Percentiles rank a stretch among this genome's conserved stretches.
These are phyloP conservation scores for Plutomurus gul DNA, from an alignment of 1,140 invertebrate genomes.

Conservation along the genomic window DNA sequence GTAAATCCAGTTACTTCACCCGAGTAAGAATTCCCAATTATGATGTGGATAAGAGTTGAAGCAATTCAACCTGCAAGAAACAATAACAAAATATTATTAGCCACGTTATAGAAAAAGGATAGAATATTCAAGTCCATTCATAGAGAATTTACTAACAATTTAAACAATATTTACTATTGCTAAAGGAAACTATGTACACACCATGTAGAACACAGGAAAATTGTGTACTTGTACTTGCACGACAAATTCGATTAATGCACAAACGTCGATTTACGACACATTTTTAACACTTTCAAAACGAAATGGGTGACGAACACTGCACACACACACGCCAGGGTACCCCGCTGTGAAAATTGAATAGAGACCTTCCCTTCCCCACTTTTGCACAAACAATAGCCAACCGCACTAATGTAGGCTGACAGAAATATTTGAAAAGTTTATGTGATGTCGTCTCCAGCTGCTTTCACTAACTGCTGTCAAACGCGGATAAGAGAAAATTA, in stretches of 20 bases:
- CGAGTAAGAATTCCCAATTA: background rate
- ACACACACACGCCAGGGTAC: background rate
- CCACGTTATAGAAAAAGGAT: too few species aligned
- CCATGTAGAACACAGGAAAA: too few species aligned
- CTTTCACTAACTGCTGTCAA: constrained; percentile 26
- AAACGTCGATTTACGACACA: too few species aligned
- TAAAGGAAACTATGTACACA: too few species aligned
- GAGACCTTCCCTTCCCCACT: background rate
- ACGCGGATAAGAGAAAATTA: constrained; percentile 21
- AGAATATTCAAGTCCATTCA: too few species aligned
- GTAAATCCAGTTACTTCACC: background rate
- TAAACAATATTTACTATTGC: too few species aligned
- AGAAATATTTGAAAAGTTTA: constrained; percentile 25
- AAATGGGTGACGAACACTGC: background rate
- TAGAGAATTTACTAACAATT: too few species aligned
- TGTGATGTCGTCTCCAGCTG: constrained; percentile 16
- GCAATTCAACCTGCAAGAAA: constrained; percentile 10
- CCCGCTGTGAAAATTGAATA: constrained; percentile 24
- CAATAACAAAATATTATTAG: background rate
- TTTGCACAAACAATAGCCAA: background rate
- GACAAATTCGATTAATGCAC: too few species aligned
- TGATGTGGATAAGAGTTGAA: background rate
- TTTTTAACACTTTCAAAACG: constrained; percentile 2
- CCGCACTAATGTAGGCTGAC: background rate
- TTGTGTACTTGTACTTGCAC: too few species aligned